A percentile compares a stretch with the other conserved stretches of the same genome.
These are phyloP conservation scores for Podilymbus podiceps DNA, from an alignment of 2,113 vertebrate species.

Conservation along the genomic window DNA sequence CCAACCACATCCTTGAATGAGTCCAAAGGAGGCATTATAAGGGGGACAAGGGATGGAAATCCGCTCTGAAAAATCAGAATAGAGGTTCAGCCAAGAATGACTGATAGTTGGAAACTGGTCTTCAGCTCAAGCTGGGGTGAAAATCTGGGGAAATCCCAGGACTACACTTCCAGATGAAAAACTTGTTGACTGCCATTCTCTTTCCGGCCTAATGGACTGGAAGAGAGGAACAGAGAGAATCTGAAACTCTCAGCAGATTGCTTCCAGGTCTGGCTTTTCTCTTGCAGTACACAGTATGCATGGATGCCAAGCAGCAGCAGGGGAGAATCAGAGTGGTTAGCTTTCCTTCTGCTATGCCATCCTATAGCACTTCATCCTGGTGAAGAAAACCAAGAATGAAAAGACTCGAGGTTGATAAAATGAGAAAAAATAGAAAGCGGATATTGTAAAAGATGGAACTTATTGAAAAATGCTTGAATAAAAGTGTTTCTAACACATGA, in stretches of 20 bases:
- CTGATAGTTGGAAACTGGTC: neutral
- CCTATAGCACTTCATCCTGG: neutral
- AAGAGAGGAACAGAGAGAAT: slow-evolving; percentile 51
- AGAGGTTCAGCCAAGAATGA: neutral
- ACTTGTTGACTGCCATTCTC: slow-evolving; percentile 44
- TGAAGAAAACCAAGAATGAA: slow-evolving; percentile 1
- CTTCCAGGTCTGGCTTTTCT: slow-evolving; percentile 50
- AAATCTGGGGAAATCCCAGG: slow-evolving; percentile 30
- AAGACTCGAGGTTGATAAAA: neutral
- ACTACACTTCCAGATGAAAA: slow-evolving; percentile 16
- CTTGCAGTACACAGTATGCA: neutral
- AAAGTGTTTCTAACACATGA: neutral
- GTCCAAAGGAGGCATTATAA: neutral
- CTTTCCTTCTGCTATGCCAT: slow-evolving; percentile 12
- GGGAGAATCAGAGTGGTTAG: slow-evolving; percentile 24
- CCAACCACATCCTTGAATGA: neutral
- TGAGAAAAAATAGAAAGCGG: neutral
- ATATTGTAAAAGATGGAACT: neutral
- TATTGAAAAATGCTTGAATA: neutral
- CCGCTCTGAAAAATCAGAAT: neutral
- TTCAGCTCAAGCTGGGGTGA: neutral
- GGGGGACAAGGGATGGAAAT: neutral
- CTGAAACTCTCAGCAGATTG: slow-evolving; percentile 60
- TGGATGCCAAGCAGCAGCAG: slow-evolving; percentile 57
- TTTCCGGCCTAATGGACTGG: slow-evolving; percentile 50